phyloP scores from a whole-genome alignment of 2,888 invertebrate genomes.

The Parochlus steinenii region DNA sequence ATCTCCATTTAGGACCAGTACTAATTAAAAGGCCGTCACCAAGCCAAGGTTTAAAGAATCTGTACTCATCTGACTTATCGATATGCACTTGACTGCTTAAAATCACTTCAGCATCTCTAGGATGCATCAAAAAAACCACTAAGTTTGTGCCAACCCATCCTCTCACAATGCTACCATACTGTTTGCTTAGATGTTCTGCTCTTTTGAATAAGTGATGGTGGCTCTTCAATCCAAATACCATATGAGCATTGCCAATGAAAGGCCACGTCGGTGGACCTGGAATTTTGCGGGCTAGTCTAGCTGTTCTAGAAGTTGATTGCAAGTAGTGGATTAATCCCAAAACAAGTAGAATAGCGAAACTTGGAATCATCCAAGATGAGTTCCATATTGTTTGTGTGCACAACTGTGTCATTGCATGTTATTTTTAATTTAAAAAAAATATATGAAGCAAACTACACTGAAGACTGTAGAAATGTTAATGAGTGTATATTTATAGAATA shows the following conservation, averaged over 20 bases:
- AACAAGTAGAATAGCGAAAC: constrained; percentile 24
- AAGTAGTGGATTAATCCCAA: constrained; percentile 31
- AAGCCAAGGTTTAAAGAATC: constrained; percentile 64
- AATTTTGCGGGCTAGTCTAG: constrained; percentile 44
- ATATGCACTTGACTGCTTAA: constrained; percentile 56
- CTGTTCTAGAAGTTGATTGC: constrained; percentile 34
- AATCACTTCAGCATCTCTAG: constrained; percentile 55
- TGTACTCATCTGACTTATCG: constrained; percentile 55
- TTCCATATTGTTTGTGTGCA: too few species aligned
- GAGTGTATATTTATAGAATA: too few species aligned
- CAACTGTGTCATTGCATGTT: too few species aligned
- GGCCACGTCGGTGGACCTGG: constrained; percentile 51
- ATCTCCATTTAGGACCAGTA: constrained; percentile 60
- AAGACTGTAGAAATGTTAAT: too few species aligned
- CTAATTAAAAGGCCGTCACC: constrained; percentile 64
- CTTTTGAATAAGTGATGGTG: too few species aligned
- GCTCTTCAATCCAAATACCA: constrained; percentile 44
- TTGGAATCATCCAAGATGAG: constrained; percentile 19
- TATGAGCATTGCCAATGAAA: constrained; percentile 49
- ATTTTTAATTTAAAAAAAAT: too few species aligned
- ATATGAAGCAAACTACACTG: too few species aligned
- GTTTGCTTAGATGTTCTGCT: constrained; percentile 32
- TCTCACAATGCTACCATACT: constrained; percentile 37
- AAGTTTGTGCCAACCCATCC: constrained; percentile 54
- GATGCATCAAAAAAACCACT: constrained; percentile 47